Evolutionary conservation across 2,113 vertebrate genomes (phyloP).

Genomic region (Oophaga pumilio): DNA sequence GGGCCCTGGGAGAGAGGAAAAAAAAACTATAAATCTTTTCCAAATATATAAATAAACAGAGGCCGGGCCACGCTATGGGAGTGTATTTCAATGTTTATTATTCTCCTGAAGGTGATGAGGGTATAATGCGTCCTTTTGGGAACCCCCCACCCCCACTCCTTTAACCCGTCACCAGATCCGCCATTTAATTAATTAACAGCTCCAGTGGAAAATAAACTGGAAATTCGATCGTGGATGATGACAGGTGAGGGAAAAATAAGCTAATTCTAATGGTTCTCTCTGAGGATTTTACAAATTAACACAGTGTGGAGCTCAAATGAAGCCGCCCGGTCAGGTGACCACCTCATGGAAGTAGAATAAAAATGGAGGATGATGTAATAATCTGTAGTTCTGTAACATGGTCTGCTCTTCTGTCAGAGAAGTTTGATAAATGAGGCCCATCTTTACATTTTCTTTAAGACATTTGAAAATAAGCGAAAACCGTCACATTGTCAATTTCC

Average conservation of each 20-base stretch:
- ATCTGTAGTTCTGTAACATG: background rate
- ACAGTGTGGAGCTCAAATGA: conserved; percentile 53
- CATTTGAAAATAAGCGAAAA: background rate
- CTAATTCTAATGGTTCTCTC: conserved; percentile 63
- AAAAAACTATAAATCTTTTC: conserved; percentile 74
- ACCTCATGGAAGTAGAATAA: background rate
- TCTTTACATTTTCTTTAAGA: too few relatives aligned
- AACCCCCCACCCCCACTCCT: conserved; percentile 31
- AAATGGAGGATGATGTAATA: background rate
- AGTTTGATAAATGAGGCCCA: too few relatives aligned
- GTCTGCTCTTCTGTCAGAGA: background rate
- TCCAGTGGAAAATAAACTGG: conserved; percentile 70
- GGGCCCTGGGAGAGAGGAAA: conserved; percentile 73
- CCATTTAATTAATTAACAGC: conserved; percentile 83
- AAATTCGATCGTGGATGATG: conserved; percentile 64
- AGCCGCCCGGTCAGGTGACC: conserved; percentile 11
- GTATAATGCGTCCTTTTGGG: conserved; percentile 39
- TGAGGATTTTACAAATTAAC: conserved; percentile 81
- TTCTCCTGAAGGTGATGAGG: conserved; percentile 67
- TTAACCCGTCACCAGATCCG: conserved; percentile 73
- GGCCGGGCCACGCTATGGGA: conserved; percentile 65
- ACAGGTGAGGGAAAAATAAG: conserved; percentile 76
- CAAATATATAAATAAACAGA: conserved; percentile 80
- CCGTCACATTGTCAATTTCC: background rate
- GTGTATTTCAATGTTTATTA: conserved; percentile 72